Conservation (phyloP, 2,888 invertebrate species). For the Lamellibrachia columna region DNA sequence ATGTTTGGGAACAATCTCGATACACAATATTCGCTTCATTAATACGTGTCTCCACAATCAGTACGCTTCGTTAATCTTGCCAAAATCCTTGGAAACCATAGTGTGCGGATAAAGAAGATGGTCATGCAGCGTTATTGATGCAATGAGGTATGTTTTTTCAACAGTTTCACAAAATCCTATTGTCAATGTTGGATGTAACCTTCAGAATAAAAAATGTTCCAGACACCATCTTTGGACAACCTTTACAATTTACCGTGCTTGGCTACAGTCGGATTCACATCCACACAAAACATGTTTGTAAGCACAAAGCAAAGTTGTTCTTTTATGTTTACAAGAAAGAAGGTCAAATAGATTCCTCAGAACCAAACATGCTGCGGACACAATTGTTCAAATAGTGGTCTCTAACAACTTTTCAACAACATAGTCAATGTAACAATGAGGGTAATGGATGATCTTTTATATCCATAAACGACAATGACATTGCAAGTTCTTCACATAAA, state of each 20-base stretch:
- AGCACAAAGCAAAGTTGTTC: background rate
- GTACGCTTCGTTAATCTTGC: too few species aligned
- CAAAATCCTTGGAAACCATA: too few species aligned
- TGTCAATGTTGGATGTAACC: background rate
- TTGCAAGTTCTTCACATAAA: too few species aligned
- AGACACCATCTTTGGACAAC: background rate
- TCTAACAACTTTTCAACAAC: too few species aligned
- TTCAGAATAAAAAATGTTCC: background rate
- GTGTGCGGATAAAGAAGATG: background rate
- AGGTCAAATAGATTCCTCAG: background rate
- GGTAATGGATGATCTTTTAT: too few species aligned
- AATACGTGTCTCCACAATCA: too few species aligned
- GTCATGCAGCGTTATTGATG: background rate
- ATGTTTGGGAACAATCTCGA: too few species aligned
- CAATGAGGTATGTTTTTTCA: background rate
- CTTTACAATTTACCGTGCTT: background rate
- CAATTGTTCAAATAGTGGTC: too few species aligned
- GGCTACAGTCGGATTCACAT: background rate
- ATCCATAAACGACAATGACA: too few species aligned
- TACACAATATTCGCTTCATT: too few species aligned
- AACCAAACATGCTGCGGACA: background rate
- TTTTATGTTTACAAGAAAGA: background rate
- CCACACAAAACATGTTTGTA: background rate
- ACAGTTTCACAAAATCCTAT: background rate
- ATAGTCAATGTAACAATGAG: too few species aligned